Conservation (phyloP, 2,113 vertebrate species). For the Lepisosteus oculatus region DNA sequence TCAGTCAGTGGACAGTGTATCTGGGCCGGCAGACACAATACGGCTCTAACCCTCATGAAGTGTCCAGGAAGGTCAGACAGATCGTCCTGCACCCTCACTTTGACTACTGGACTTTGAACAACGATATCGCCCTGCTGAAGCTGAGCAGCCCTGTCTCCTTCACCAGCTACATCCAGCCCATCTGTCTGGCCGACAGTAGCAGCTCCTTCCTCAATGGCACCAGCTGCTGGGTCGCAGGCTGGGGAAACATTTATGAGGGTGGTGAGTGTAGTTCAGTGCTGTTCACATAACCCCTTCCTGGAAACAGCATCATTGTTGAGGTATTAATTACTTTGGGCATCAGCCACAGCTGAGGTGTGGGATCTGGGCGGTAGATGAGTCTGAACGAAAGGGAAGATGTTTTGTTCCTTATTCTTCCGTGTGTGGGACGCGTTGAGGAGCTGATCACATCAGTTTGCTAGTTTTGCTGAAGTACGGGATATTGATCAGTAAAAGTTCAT, state of each 20-base stretch:
- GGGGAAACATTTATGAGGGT: constrained; percentile 41
- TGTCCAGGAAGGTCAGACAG: background rate
- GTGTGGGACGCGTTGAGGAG: too few species aligned
- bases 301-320: too few species aligned
- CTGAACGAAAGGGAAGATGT: too few species aligned
- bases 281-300: too few species aligned
- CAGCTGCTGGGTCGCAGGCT: constrained; percentile 56
- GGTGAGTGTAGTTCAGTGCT: background rate
- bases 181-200: constrained; percentile 49
- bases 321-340: too few species aligned
- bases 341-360: too few species aligned
- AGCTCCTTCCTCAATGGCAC: constrained; percentile 49
- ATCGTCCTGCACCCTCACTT: constrained; percentile 38
- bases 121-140: constrained; percentile 51
- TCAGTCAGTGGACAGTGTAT: background rate
- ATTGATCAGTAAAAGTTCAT: too few species aligned
- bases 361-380: too few species aligned
- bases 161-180: background rate
- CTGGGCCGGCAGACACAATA: background rate
- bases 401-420: too few species aligned
- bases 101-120: constrained; percentile 30
- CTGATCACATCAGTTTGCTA: too few species aligned
- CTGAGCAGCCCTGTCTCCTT: constrained; percentile 4
- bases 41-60: background rate
- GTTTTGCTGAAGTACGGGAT: too few species aligned